Evolutionary conservation across 2,888 invertebrate species (phyloP).

Genomic region (Trichacis sp.): DNA sequence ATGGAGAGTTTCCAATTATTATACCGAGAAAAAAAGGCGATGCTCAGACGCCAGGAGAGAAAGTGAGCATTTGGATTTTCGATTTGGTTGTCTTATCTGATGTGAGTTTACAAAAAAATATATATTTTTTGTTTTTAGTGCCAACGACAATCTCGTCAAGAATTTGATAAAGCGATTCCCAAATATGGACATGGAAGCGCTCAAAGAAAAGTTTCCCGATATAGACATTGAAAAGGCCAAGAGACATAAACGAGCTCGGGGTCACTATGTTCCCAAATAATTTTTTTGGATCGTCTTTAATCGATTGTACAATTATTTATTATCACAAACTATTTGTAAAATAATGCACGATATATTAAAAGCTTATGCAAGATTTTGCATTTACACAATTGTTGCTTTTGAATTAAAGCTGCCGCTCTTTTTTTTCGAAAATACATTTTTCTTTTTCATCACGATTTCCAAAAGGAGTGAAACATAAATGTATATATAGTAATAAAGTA

Average conservation of each 20-base stretch:
- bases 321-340: constrained; percentile 67
- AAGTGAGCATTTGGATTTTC: constrained; percentile 67
- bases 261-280: constrained; percentile 78
- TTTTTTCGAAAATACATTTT: too few species aligned
- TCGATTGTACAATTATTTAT: constrained; percentile 64
- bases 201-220: constrained; percentile 81
- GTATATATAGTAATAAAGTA: too few species aligned
- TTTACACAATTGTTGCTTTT: not conserved
- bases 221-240: constrained; percentile 80
- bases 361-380: constrained; percentile 44
- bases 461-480: too few species aligned
- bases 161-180: constrained; percentile 79
- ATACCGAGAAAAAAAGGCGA: constrained; percentile 77
- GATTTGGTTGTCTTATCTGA: not conserved
- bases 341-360: constrained; percentile 61
- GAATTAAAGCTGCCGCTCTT: too few species aligned
- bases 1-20: too few species aligned
- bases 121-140: too few species aligned
- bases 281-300: too few species aligned
- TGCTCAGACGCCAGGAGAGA: constrained; percentile 72
- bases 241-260: constrained; percentile 72
- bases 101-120: too few species aligned
- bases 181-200: constrained; percentile 77
- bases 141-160: too few species aligned
- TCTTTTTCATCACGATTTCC: too few species aligned